phyloP scores from a whole-genome alignment of 2,888 invertebrate species.

The Trilocha varians region DNA sequence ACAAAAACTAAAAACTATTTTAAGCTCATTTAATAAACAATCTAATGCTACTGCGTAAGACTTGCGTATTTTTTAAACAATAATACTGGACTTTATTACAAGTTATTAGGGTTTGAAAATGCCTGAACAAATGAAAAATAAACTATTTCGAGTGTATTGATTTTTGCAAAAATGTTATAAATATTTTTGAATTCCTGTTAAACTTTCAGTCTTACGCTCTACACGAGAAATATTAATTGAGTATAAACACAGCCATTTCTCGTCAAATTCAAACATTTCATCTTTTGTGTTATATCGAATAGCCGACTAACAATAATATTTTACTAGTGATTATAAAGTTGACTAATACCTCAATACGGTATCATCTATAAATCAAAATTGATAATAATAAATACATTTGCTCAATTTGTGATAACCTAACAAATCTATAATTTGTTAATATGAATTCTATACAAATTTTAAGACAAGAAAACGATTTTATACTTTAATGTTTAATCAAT shows the following conservation, averaged over 20 bases:
- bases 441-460: not conserved
- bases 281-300: not conserved
- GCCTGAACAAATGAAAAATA: too few relatives aligned
- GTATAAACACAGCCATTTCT: conserved; percentile 3
- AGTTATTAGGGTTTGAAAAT: not conserved
- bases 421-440: not conserved
- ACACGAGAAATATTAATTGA: conserved; percentile 4
- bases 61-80: not conserved
- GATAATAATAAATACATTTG: not conserved
- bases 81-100: not conserved
- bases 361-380: not conserved
- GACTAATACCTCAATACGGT: not conserved
- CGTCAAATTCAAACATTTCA: not conserved
- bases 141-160: too few relatives aligned
- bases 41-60: not conserved
- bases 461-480: not conserved
- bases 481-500: too few relatives aligned
- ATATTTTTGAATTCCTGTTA: too few relatives aligned
- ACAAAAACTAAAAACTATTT: not conserved
- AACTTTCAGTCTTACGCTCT: not conserved
- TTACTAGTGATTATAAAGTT: too few relatives aligned
- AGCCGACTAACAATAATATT: not conserved
- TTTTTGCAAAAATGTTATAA: too few relatives aligned
- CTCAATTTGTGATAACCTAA: not conserved
- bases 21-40: not conserved